Evolutionary conservation across 92 coral and sea anemone species (phyloP), one percentile per base, ranked within the genome.

Genomic region (Palythoa caribaeorum): DNA sequence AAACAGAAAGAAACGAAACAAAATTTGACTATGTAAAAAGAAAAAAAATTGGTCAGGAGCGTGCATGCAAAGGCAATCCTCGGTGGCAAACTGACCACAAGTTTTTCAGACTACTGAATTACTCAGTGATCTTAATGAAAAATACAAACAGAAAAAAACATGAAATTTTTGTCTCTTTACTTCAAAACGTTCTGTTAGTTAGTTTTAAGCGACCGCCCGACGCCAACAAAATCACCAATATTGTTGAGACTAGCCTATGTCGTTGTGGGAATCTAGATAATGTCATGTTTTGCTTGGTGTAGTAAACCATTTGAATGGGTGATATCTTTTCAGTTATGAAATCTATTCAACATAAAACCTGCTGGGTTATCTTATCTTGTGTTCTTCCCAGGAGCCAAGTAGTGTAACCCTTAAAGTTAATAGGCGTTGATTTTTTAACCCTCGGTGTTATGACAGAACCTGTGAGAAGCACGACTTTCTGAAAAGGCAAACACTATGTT

Each of bases 191-290:
- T 52, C 73, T 65, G 11, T 65, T 52, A 38, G 75, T 70, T 1
- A 6, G 54, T 80, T 80, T 80, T 10, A 63, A 28, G 75, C 60
- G 38, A 80, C 19, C 62, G 10, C 6, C 55, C 65, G 60, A 70
- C 74, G 75, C 40, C 75, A 63, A 63, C 14, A 73, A 80, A 68
- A 20, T 53, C 54, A 37, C 21, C 28, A 15, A 17, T 63, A 63
- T 80, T 21, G 57, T 65, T 66, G 17, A 68, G 86, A 68, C 10
- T 9, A 65, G 10, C 75, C 48, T 38, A 81, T 44, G 47, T 80
- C 62, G 60, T 63, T 50, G 54, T 81, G 75, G 86, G 86, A 80
- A 81, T 81, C 44, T 66, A 19, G 59, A 81, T 60, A 52, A 20
- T 47, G 75, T 68, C 52, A 20, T 44, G 14, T 50, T 38, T 48